phyloP scores from a whole-genome alignment of 2,888 invertebrate genomes.

The Monoplex corrugatus region DNA sequence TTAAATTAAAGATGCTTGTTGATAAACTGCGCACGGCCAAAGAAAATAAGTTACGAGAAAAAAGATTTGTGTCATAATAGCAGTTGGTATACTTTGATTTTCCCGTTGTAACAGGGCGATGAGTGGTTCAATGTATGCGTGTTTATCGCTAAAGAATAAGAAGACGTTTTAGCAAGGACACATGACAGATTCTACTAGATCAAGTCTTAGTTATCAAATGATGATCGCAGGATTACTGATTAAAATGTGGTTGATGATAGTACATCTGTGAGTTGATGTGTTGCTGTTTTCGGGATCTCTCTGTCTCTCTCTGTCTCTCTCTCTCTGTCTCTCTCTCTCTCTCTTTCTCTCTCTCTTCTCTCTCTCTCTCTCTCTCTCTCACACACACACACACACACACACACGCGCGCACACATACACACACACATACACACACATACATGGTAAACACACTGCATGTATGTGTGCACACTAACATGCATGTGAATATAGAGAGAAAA shows the following conservation, averaged over 20 bases:
- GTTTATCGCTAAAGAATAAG: too few relatives aligned
- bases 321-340: constrained; percentile 26
- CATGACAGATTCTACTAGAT: too few relatives aligned
- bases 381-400: constrained; percentile 18
- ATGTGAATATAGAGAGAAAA: background rate
- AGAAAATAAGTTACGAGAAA: too few relatives aligned
- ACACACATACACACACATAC: constrained; percentile 34
- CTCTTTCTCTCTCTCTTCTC: background rate
- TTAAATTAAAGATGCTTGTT: too few relatives aligned
- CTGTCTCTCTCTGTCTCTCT: constrained; percentile 30
- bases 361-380: constrained; percentile 25
- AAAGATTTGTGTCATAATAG: too few relatives aligned
- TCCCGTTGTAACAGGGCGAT: too few relatives aligned
- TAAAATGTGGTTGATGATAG: background rate
- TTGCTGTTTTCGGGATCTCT: background rate
- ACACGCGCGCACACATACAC: constrained; percentile 10
- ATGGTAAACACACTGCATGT: background rate
- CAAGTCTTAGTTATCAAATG: too few relatives aligned
- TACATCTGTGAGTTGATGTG: background rate
- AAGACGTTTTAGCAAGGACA: too few relatives aligned
- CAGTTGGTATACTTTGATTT: too few relatives aligned
- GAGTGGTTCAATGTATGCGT: too few relatives aligned
- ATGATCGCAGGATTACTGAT: too few relatives aligned
- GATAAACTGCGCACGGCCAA: too few relatives aligned
- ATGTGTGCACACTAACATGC: background rate